Evolutionary conservation across 2,888 invertebrate species (phyloP).

Genomic region (Diarsia rubi): DNA sequence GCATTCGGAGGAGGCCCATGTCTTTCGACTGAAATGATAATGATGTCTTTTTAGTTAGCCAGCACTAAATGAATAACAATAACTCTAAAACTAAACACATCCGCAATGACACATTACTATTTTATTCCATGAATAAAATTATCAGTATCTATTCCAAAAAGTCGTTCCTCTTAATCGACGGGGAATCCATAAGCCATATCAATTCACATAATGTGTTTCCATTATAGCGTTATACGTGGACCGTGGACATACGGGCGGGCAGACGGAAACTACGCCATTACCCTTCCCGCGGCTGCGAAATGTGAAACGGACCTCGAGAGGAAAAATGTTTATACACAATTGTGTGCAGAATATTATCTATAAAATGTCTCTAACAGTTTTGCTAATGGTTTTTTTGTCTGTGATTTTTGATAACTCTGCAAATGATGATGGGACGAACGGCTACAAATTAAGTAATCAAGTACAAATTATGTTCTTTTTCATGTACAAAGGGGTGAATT

Average conservation of each 20-base stretch:
- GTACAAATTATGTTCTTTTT: not conserved
- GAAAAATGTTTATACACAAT: constrained; percentile 54
- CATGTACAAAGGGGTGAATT: not conserved
- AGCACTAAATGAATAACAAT: not conserved
- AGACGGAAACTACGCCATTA: constrained; percentile 61
- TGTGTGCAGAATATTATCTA: constrained; percentile 24
- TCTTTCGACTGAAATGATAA: too few relatives aligned
- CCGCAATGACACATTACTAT: not conserved
- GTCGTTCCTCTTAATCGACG: constrained; percentile 35
- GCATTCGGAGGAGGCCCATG: too few relatives aligned
- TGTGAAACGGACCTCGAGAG: constrained; percentile 46
- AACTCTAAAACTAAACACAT: not conserved
- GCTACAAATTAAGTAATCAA: not conserved
- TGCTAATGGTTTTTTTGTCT: constrained; percentile 3
- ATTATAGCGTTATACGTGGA: constrained; percentile 35
- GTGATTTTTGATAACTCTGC: not conserved
- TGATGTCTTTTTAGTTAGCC: not conserved
- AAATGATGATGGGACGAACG: not conserved
- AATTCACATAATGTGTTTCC: constrained; percentile 60
- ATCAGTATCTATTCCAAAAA: constrained; percentile 24
- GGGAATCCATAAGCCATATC: constrained; percentile 51
- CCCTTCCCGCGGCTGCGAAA: constrained; percentile 34
- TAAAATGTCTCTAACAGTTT: constrained; percentile 19
- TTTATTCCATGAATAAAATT: constrained; percentile 22
- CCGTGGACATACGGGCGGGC: constrained; percentile 33